phyloP scores from a whole-genome alignment of 2,113 vertebrate species.

The Opisthocomus hoazin region DNA sequence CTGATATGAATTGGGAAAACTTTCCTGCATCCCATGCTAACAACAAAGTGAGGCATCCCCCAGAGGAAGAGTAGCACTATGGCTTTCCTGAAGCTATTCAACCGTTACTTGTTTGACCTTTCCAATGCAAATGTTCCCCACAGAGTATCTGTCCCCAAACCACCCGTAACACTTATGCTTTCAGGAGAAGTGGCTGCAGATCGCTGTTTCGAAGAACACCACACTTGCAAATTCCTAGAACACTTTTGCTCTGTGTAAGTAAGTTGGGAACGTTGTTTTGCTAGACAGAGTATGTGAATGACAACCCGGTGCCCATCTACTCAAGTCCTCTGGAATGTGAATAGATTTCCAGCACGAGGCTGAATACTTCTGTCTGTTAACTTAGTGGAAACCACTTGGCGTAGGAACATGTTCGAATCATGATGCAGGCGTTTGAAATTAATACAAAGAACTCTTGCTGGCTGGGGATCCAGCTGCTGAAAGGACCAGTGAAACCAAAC shows the following conservation, averaged over 20 bases:
- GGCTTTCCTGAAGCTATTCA: neutral
- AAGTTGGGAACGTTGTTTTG: conserved; percentile 53
- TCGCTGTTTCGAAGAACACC: conserved; percentile 43
- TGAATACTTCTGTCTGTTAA: conserved; percentile 50
- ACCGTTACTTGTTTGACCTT: neutral
- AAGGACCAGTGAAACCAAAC: neutral
- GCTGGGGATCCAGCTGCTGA: neutral
- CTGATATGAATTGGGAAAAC: neutral
- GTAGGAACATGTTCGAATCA: neutral
- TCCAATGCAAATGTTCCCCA: neutral
- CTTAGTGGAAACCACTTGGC: conserved; percentile 55
- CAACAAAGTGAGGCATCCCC: neutral
- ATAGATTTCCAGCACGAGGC: conserved; percentile 24
- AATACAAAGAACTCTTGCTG: neutral
- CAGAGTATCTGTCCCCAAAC: neutral
- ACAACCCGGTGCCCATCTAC: conserved; percentile 30
- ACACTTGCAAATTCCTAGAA: conserved; percentile 61
- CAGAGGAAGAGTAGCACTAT: neutral
- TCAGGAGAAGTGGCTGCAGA: neutral
- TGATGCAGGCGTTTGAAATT: conserved; percentile 35
- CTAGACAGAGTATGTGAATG: conserved; percentile 48
- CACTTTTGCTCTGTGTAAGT: conserved; percentile 49
- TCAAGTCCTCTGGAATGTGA: conserved; percentile 51
- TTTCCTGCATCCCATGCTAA: neutral
- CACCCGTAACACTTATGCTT: neutral